Evolutionary conservation across 2,797 vertebrate genomes (phyloP), one percentile per base, ranked within the genome.

Genomic region (Cirrhinus molitorella): DNA sequence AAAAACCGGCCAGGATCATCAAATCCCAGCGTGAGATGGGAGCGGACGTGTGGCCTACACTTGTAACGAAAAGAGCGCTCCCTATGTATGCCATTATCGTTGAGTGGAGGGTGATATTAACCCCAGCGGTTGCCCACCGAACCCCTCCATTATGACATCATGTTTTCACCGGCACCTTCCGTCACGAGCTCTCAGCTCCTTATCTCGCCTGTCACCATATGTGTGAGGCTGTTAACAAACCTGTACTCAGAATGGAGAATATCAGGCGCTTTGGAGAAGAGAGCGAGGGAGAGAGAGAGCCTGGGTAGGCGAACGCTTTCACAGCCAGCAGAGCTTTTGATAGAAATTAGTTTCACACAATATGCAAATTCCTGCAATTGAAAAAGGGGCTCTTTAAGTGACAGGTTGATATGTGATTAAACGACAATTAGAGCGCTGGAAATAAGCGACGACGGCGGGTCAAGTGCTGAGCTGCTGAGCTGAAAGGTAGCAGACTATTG

Each of bases 331-430:
- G 87, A 93, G 94, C 92, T 94, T 93, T 93, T 87, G 89, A 93
- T 91, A 93, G 92, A 92, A 95, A 95, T 95, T 94, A 94, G 93
- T 95, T 95, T 95, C 94, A 94, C 94, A 94, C 92, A 92, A 94
- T 95, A 96, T 96, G 95, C 94, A 96, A 95, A 95, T 95, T 91
- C 90, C 83, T 84, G 89, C 91, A 89, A 90, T 87, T 91, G 90
- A 91, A 93, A 94, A 93, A 92, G 83, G 90, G 90, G 91, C 90
- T 93, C 92, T 96, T 95, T 95, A 95, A 95, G 93, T 95, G 95
- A 95, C 95, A 95, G 93, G 93, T 95, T 94, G 95, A 96, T 95
- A 94, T 94, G 94, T 95, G 94, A 96, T 95, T 95, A 96, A 95
- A 94, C 89, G 92, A 95, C 95, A 95, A 95, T 96, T 96, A 96